Conservation (phyloP, 2,113 vertebrate genomes). For the Condylura cristata region DNA sequence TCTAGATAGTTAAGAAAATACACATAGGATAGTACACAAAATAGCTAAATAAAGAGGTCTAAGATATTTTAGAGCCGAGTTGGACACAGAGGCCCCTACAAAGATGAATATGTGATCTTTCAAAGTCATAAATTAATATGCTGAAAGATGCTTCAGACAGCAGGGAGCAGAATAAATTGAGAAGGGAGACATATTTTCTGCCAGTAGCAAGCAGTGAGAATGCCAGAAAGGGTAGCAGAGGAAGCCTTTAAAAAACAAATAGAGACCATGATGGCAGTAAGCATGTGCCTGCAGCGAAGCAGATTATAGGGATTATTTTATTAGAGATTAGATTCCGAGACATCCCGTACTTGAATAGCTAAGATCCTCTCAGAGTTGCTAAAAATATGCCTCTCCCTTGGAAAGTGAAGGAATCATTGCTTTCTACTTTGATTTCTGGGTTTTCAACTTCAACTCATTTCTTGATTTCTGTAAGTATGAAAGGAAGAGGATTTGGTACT, state of each 20-base stretch:
- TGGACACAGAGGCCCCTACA: background rate
- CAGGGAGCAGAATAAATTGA: conserved; percentile 31
- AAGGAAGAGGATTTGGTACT: conserved; percentile 28
- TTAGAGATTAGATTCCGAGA: conserved; percentile 9
- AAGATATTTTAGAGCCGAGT: conserved; percentile 30
- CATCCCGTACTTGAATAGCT: background rate
- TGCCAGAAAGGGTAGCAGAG: background rate
- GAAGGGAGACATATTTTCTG: conserved; percentile 50
- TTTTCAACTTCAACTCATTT: background rate
- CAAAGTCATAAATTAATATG: conserved; percentile 2
- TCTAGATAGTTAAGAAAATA: conserved; percentile 10
- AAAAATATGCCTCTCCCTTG: background rate
- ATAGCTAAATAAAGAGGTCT: background rate
- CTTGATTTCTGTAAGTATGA: background rate
- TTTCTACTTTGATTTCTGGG: background rate
- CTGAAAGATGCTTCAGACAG: conserved; percentile 43
- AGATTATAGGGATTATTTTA: background rate
- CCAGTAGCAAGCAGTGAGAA: conserved; percentile 19
- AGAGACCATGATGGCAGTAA: background rate
- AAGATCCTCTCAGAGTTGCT: background rate
- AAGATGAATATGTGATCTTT: conserved; percentile 29
- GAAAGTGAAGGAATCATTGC: background rate
- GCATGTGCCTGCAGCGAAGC: background rate
- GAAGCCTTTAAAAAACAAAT: conserved; percentile 26
- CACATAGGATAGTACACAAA: background rate